Percentiles rank a stretch among this genome's conserved stretches.
These are phyloP conservation scores for Platorchestia sp. DNA, from an alignment of 1,140 invertebrate genomes.

Conservation along the genomic window DNA sequence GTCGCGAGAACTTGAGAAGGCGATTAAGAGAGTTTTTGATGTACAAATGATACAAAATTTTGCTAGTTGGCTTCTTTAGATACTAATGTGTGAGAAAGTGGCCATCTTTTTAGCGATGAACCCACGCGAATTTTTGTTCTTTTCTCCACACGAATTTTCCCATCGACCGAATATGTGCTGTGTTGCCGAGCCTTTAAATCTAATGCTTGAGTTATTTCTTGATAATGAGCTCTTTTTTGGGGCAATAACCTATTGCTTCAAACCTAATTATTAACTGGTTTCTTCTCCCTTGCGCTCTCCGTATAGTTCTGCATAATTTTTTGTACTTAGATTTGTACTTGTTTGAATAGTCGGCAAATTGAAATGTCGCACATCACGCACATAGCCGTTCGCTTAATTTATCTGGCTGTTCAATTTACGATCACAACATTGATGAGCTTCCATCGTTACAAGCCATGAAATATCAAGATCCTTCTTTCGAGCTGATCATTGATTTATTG, in stretches of 20 bases:
- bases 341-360: background rate
- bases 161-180: background rate
- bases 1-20: background rate
- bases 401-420: no score
- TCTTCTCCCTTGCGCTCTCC: background rate
- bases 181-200: background rate
- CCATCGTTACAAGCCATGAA: background rate
- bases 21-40: background rate
- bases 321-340: background rate
- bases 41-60: background rate
- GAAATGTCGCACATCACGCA: background rate
- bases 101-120: background rate
- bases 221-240: no score
- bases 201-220: background rate
- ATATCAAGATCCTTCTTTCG: no score
- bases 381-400: background rate
- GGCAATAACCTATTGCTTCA: no score
- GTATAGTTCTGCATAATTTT: background rate
- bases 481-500: no score
- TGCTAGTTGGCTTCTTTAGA: background rate
- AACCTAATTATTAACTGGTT: background rate
- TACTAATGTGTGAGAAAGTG: background rate
- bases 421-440: background rate
- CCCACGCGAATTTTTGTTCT: background rate
- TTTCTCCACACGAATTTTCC: no score